Percentiles rank a stretch among this genome's conserved stretches.
Evolutionary conservation across 2,888 invertebrate species (phyloP).

Genomic region (Zaprionus obscuricornis): DNA sequence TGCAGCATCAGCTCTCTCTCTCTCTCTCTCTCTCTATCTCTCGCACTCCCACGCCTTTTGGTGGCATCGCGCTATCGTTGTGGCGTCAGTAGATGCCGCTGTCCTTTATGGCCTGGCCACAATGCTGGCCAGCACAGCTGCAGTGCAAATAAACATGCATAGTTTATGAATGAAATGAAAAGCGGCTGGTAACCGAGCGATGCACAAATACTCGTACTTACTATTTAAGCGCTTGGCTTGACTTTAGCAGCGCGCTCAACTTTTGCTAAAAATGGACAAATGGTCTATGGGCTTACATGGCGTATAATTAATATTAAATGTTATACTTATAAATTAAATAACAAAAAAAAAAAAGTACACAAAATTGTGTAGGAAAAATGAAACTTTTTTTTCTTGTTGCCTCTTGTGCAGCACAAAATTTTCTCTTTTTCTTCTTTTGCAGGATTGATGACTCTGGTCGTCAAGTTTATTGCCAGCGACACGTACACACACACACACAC

Average conservation of each 20-base stretch:
- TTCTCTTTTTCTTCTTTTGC: slow-evolving; percentile 28
- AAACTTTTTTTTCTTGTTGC: slow-evolving; percentile 32
- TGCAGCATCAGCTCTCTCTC: neutral
- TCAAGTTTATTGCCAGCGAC: slow-evolving; percentile 67
- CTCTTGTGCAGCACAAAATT: slow-evolving; percentile 37
- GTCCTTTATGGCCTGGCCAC: slow-evolving; percentile 53
- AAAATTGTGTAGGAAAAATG: no score
- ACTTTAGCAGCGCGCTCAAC: slow-evolving; percentile 55
- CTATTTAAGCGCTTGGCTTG: slow-evolving; percentile 57
- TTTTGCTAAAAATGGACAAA: no score
- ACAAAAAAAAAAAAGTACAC: slow-evolving; percentile 45
- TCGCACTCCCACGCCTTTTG: neutral
- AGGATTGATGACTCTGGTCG: slow-evolving; percentile 73
- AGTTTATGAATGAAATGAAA: slow-evolving; percentile 75
- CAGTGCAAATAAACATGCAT: slow-evolving; percentile 72
- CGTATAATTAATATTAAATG: slow-evolving; percentile 79
- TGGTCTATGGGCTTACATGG: slow-evolving; percentile 66
- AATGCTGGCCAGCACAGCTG: slow-evolving; percentile 71
- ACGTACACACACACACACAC: slow-evolving; percentile 42
- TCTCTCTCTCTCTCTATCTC: neutral
- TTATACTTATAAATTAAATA: slow-evolving; percentile 76
- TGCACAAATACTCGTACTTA: slow-evolving; percentile 40
- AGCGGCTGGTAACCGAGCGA: slow-evolving; percentile 49
- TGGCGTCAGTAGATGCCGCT: slow-evolving; percentile 12
- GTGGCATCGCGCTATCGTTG: neutral